These are phyloP conservation scores for Mormoops blainvillei DNA, from an alignment of 2,113 vertebrate genomes.

Conservation along the genomic window DNA sequence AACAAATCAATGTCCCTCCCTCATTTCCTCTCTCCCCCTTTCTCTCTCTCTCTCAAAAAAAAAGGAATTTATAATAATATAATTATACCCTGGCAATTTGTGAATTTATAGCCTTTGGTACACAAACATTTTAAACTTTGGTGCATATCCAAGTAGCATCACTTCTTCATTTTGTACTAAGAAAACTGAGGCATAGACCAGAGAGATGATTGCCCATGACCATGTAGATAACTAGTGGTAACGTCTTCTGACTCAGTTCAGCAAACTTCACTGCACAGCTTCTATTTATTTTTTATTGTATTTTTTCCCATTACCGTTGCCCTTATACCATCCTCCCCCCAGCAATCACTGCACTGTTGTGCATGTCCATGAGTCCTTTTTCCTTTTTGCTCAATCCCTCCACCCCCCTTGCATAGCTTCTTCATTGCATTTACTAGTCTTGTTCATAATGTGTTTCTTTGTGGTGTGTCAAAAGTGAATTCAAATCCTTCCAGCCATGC, in stretches of 20 bases:
- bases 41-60: too few species aligned
- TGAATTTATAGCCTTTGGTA: neutral
- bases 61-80: neutral
- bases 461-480: constrained; percentile 6
- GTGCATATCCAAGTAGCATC: neutral
- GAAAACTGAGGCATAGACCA: neutral
- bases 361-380: too few species aligned
- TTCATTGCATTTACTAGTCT: neutral
- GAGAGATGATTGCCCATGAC: neutral
- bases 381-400: too few species aligned
- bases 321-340: too few species aligned
- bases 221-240: neutral
- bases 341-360: too few species aligned
- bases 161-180: neutral
- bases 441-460: neutral
- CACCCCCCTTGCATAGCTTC: neutral
- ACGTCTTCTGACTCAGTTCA: neutral
- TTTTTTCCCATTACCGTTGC: too few species aligned
- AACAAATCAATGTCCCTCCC: too few species aligned
- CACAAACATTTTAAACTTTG: neutral
- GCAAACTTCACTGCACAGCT: neutral
- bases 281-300: neutral
- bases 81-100: neutral
- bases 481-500: neutral
- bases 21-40: too few species aligned